These are phyloP conservation scores for Ia io DNA, from an alignment of 2,113 vertebrate species.

Conservation along the genomic window DNA sequence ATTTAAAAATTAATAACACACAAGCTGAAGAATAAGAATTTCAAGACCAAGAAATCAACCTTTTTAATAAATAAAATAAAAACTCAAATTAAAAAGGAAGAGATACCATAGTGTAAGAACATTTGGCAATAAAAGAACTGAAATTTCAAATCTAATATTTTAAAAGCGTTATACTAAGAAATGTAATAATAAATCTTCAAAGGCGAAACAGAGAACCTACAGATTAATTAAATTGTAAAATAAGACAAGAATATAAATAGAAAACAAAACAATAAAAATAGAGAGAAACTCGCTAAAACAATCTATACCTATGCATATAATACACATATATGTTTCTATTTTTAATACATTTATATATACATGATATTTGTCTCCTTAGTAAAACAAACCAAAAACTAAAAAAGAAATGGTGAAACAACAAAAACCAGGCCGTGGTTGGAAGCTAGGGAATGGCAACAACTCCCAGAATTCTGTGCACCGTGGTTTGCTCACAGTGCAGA, in stretches of 20 bases:
- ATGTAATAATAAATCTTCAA: constrained; percentile 19
- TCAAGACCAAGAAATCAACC: not conserved
- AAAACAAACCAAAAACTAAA: not conserved
- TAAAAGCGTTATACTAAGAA: constrained; percentile 12
- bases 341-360: not conserved
- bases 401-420: not conserved
- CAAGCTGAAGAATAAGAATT: not conserved
- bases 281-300: not conserved
- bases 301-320: not conserved
- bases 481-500: not conserved
- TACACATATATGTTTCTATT: not conserved
- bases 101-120: not conserved
- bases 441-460: not conserved
- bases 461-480: not conserved
- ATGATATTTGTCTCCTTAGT: not conserved
- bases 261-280: not conserved
- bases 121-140: not conserved
- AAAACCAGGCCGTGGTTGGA: not conserved
- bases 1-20: not conserved
- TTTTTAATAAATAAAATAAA: not conserved
- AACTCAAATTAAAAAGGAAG: not conserved
- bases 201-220: not conserved
- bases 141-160: not conserved
- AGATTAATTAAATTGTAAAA: not conserved
- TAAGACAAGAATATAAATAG: not conserved